Evolutionary conservation across 2,113 vertebrate species (phyloP).

Genomic region (Corythornis vintsioides): DNA sequence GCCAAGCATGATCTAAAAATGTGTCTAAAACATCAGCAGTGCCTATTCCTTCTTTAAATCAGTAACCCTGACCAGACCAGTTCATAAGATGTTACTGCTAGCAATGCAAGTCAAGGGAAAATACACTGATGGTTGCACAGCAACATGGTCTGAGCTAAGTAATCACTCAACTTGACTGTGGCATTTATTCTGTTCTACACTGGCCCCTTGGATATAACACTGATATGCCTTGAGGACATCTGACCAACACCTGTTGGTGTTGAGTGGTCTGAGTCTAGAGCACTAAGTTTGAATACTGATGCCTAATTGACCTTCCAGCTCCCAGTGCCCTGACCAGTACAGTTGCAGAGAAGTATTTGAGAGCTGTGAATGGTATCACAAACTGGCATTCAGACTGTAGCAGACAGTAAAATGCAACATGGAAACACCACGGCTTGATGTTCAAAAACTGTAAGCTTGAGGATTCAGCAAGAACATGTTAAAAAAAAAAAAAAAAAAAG

Average conservation of each 20-base stretch:
- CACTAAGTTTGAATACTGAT: neutral
- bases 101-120: fast-evolving
- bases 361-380: neutral
- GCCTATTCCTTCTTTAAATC: neutral
- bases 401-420: neutral
- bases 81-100: neutral
- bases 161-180: neutral
- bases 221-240: neutral
- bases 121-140: neutral
- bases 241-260: neutral
- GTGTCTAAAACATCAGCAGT: neutral
- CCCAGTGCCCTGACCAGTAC: neutral
- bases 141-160: neutral
- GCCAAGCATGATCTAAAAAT: neutral
- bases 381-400: neutral
- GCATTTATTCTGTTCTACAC: neutral
- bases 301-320: neutral
- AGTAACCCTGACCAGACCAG: neutral
- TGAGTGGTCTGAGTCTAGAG: neutral
- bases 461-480: no score
- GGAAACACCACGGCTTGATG: neutral
- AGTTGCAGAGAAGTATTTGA: neutral
- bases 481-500: neutral
- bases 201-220: neutral
- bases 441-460: neutral